Base-by-base conservation (phyloP, 2,113 vertebrate species). In the Cryptotis parvus region DNA sequence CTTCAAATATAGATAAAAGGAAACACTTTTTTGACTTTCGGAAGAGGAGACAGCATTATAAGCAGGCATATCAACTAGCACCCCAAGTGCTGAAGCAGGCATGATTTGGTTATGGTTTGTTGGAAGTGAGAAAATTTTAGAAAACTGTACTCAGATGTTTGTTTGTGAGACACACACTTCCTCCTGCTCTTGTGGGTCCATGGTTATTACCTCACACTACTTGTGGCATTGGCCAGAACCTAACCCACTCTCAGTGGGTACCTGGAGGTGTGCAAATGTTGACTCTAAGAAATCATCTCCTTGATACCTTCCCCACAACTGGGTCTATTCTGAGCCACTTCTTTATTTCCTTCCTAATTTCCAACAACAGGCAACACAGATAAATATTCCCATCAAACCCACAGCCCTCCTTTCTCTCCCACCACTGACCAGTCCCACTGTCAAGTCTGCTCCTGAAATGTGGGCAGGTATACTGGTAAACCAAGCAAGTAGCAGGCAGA, bases 41-140 rank as follows among this genome's bases (percentile, higher is more conserved):
- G 72, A 31, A 69, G 94, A 87, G 52, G 66, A 66, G 45, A 58
- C n/a, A 20, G 37, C 74, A 79, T 85, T 75, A 49, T 18, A 63
- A 14, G 22, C 0, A 58, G 27, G 66, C 3, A 0, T 72, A 75
- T 79, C 16, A n/a, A 72, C 18, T 37, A 24, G 29, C 22, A 41
- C 16, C 52, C 20, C 6, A 37, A 43, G n/a, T 14, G 35, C 55
- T 82, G 29, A 61, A 52, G 73, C n/a, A 58, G 45, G 58, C 5
- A 11, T 72, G 18, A n/a, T n/a, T 85, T 55, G n/a, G 31, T 15
- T 68, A 58, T 1, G 12, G 52, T 31, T 37, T 33, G 0, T n/a
- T 29, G 20, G 18, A 89, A 49, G 27, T 15, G 12, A 20, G 37
- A 6, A 70, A 31, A 31, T 65, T 65, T 65, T 65, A 29, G n/a